A percentile compares a stretch with the other conserved stretches of the same genome.
Conservation (phyloP, 2,113 vertebrate species). For the Corapipo altera region DNA sequence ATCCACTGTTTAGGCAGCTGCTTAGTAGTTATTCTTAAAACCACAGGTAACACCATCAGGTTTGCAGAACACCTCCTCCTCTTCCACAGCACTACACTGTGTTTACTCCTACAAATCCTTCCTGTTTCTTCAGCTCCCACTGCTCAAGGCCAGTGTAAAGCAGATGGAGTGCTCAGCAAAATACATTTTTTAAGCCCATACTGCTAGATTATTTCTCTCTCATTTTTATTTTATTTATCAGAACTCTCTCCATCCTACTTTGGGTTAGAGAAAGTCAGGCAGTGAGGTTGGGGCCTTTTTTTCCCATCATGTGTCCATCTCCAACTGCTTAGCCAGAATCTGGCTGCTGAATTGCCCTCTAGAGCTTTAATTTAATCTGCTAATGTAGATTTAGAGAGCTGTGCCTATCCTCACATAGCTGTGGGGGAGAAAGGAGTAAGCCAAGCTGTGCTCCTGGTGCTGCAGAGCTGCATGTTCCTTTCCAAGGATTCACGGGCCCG, state of each 20-base stretch:
- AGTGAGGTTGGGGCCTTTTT: not conserved
- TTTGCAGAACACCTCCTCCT: not conserved
- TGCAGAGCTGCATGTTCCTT: not conserved
- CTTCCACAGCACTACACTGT: not conserved
- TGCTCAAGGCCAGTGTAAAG: not conserved
- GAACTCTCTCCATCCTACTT: not conserved
- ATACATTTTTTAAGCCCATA: not conserved
- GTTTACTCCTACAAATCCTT: not conserved
- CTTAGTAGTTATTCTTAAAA: not conserved
- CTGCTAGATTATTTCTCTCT: not conserved
- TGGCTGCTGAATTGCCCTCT: not conserved
- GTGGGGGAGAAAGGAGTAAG: not conserved
- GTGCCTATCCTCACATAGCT: not conserved
- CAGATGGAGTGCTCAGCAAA: not conserved
- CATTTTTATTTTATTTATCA: not conserved
- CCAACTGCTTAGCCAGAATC: not conserved
- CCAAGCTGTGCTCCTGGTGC: not conserved
- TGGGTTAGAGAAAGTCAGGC: not conserved
- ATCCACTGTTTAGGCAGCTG: not conserved
- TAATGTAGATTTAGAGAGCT: not conserved
- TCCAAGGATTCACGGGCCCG: accelerated
- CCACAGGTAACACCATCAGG: not conserved
- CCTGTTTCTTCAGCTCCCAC: not conserved
- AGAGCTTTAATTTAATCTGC: not conserved
- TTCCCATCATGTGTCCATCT: not conserved